Evolutionary conservation across 2,113 vertebrate genomes (phyloP).

Genomic region (Vanacampus margaritifer): DNA sequence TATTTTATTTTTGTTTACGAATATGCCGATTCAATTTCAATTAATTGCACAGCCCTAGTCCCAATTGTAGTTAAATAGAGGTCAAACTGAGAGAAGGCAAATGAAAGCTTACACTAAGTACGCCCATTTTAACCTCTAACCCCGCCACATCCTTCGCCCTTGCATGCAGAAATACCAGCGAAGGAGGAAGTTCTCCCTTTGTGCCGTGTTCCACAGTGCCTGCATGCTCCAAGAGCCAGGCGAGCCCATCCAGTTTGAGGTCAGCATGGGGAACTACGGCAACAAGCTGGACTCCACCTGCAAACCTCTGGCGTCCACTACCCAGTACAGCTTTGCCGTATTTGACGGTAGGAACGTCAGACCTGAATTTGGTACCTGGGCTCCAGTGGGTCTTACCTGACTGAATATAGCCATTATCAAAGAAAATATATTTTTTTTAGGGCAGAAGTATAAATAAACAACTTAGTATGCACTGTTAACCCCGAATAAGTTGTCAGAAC

Average conservation of each 20-base stretch:
- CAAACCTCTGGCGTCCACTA: constrained; percentile 92
- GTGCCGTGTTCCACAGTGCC: constrained; percentile 90
- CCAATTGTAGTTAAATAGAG: too few relatives aligned
- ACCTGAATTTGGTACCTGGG: too few relatives aligned
- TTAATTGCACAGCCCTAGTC: too few relatives aligned
- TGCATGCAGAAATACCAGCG: constrained; percentile 87
- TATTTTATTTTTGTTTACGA: too few relatives aligned
- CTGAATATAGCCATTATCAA: not conserved
- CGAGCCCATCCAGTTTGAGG: constrained; percentile 95
- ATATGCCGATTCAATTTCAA: too few relatives aligned
- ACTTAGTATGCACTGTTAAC: too few relatives aligned
- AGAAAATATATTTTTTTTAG: not conserved
- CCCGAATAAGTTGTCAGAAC: too few relatives aligned
- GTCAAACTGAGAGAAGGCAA: too few relatives aligned
- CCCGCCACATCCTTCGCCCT: not conserved
- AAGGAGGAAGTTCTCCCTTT: constrained; percentile 85
- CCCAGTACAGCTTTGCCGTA: constrained; percentile 87
- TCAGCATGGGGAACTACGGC: constrained; percentile 97
- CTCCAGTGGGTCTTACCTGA: not conserved
- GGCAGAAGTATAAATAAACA: not conserved
- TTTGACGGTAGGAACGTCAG: constrained; percentile 82
- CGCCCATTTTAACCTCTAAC: not conserved
- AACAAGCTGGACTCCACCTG: constrained; percentile 96
- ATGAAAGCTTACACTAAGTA: too few relatives aligned
- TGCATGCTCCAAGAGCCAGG: constrained; percentile 91